phyloP scores from a whole-genome alignment of 2,797 vertebrate genomes.

The Stomatorhinus walkeri region DNA sequence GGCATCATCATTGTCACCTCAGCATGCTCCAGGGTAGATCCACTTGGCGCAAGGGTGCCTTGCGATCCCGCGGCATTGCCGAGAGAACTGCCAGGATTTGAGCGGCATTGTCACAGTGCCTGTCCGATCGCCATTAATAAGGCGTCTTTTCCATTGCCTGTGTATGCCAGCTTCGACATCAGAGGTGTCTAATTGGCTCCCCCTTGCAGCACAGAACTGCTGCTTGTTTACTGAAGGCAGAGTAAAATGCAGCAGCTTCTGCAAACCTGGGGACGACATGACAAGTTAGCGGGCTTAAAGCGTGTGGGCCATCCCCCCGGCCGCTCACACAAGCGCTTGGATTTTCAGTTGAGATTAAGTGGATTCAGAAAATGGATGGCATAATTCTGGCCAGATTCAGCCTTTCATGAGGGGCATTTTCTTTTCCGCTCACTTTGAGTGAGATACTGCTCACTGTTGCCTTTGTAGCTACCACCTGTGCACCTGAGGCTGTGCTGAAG shows the following conservation, averaged over 20 bases:
- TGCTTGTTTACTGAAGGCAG: neutral
- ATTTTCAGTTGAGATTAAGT: neutral
- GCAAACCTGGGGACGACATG: neutral
- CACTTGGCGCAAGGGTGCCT: neutral
- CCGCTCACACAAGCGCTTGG: neutral
- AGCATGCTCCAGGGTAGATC: neutral
- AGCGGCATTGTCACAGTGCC: neutral
- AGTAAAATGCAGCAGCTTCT: neutral
- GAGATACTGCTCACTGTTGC: neutral
- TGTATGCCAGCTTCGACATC: neutral
- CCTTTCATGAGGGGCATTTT: neutral
- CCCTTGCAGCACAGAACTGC: neutral
- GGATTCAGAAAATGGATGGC: neutral
- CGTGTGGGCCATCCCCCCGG: neutral
- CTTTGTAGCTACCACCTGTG: neutral
- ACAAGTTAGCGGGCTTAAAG: neutral
- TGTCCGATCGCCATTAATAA: neutral
- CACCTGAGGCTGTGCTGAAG: neutral
- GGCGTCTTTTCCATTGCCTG: neutral
- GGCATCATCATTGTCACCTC: neutral
- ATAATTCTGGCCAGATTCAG: neutral
- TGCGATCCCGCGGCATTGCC: neutral
- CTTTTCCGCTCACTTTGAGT: neutral
- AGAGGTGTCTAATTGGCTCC: neutral
- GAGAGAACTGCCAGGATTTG: neutral